Percentiles rank a stretch among this genome's conserved stretches.
Evolutionary conservation across 2,113 vertebrate species (phyloP).

Genomic region (Nettapus auritus): DNA sequence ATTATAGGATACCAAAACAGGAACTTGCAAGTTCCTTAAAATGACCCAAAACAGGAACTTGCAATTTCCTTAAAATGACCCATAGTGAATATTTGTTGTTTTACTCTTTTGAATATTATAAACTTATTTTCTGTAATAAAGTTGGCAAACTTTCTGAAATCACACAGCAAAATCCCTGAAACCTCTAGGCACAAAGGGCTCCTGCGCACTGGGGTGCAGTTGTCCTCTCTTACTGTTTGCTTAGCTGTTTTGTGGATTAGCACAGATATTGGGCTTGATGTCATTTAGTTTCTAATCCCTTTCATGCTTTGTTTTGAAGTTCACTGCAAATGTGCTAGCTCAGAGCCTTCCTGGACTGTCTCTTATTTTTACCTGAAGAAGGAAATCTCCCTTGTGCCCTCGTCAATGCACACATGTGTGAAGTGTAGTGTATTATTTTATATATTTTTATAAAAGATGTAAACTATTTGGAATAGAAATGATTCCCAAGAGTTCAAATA

Average conservation of each 20-base stretch:
- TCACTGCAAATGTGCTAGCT: background rate
- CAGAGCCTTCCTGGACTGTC: background rate
- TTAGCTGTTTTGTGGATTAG: background rate
- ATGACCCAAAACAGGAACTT: background rate
- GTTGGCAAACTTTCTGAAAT: background rate
- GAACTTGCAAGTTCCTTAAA: background rate
- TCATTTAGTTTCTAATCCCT: background rate
- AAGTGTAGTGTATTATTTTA: slow-evolving; percentile 42
- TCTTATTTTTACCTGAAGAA: slow-evolving; percentile 34
- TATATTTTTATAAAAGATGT: slow-evolving; percentile 45
- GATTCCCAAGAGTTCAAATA: background rate
- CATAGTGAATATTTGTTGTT: background rate
- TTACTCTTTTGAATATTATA: background rate
- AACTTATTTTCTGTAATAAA: background rate
- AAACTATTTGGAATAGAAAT: slow-evolving; percentile 50
- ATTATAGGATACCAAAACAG: background rate
- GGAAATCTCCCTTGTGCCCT: slow-evolving; percentile 33
- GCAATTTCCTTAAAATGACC: background rate
- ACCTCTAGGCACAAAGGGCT: background rate
- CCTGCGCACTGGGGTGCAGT: background rate
- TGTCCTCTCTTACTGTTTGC: background rate
- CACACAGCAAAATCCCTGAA: background rate
- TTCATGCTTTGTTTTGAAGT: slow-evolving; percentile 8
- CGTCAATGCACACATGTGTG: background rate
- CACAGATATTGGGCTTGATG: background rate